Conservation (phyloP, 1,140 invertebrate species). For the Odontomachus brunneus region DNA sequence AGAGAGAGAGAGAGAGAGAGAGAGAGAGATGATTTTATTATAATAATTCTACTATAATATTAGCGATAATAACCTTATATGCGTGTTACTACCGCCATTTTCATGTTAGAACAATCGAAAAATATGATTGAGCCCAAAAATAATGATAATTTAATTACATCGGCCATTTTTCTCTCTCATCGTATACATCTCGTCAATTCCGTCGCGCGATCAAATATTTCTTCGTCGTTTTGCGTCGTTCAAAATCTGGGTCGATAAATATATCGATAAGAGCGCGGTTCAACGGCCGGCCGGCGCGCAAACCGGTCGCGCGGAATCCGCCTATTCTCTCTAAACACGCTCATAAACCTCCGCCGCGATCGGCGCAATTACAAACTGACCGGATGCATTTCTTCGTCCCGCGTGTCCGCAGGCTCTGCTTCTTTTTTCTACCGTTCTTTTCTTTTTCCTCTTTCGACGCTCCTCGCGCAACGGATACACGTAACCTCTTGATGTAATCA, state of each 20-base stretch:
- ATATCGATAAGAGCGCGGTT: slow-evolving; percentile 22
- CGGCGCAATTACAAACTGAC: not conserved
- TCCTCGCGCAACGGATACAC: not conserved
- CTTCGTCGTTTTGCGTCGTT: not conserved
- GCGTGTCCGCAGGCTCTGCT: not conserved
- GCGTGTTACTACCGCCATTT: no score
- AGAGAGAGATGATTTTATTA: no score
- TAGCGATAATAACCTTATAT: no score
- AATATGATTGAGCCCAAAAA: no score
- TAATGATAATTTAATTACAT: no score
- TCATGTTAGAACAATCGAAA: no score
- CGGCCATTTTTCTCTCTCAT: no score
- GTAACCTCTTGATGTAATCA: slow-evolving; percentile 53
- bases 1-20: no score
- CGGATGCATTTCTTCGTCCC: slow-evolving; percentile 12
- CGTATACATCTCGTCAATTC: not conserved
- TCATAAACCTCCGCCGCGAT: slow-evolving; percentile 18
- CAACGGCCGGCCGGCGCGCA: not conserved
- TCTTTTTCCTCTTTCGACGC: not conserved
- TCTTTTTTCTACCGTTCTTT: not conserved
- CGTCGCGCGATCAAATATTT: slow-evolving; percentile 17
- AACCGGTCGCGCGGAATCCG: slow-evolving; percentile 22
- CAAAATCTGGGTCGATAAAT: not conserved
- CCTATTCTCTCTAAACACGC: not conserved
- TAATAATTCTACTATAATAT: no score